phyloP scores from a whole-genome alignment of 2,888 invertebrate species.

The Bhutanitis thaidina region DNA sequence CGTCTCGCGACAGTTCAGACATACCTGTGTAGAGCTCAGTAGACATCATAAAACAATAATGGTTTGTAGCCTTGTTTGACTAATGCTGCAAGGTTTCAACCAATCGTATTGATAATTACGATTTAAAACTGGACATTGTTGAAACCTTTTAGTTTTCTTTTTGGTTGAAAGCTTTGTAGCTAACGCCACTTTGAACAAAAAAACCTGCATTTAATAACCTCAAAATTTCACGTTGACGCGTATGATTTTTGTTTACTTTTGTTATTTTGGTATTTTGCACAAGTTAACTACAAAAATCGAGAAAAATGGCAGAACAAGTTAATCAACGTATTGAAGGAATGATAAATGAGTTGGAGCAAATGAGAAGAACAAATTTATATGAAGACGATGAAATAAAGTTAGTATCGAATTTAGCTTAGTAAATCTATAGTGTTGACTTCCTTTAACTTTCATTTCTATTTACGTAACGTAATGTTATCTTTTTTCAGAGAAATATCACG shows the following conservation, averaged over 20 bases:
- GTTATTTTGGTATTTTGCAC: too few relatives aligned
- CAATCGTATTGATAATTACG: too few relatives aligned
- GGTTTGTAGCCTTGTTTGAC: too few relatives aligned
- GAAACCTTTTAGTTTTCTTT: too few relatives aligned
- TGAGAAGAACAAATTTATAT: slow-evolving; percentile 86
- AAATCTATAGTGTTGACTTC: neutral
- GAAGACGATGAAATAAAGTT: slow-evolving; percentile 85
- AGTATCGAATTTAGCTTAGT: slow-evolving; percentile 20
- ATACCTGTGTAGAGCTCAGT: too few relatives aligned
- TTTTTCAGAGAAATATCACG: slow-evolving; percentile 82
- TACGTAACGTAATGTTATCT: neutral
- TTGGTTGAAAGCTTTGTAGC: too few relatives aligned
- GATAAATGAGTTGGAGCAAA: slow-evolving; percentile 89
- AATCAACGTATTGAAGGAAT: slow-evolving; percentile 88
- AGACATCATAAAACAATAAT: too few relatives aligned
- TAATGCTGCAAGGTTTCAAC: too few relatives aligned
- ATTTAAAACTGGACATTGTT: too few relatives aligned
- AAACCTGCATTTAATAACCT: slow-evolving; percentile 20
- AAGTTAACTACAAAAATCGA: neutral
- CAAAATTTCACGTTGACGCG: slow-evolving; percentile 16
- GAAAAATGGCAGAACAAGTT: slow-evolving; percentile 89
- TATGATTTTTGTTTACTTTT: too few relatives aligned
- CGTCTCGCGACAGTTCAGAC: too few relatives aligned
- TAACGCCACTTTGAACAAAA: too few relatives aligned
- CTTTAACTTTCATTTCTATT: neutral